Evolutionary conservation across 1,140 invertebrate species (phyloP).

Genomic region (Antheraea pernyi): DNA sequence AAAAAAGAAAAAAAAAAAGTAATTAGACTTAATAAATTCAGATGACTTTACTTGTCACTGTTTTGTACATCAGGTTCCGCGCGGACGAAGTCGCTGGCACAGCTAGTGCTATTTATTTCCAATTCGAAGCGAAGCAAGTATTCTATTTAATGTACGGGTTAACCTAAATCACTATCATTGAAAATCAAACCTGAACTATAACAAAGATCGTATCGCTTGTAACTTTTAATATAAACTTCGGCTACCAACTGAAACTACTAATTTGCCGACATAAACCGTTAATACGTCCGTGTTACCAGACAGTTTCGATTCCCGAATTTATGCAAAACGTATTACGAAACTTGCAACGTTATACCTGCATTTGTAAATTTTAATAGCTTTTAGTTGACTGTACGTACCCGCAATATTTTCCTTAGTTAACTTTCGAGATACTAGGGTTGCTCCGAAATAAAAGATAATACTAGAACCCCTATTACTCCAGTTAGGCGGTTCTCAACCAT

Average conservation of each 20-base stretch:
- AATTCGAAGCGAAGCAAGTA: background rate
- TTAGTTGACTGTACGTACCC: background rate
- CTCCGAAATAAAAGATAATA: background rate
- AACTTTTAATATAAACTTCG: constrained; percentile 9
- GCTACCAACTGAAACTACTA: constrained; percentile 8
- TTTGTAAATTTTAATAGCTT: constrained; percentile 10
- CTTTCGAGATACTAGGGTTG: background rate
- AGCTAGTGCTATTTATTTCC: background rate
- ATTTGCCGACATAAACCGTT: constrained; percentile 13
- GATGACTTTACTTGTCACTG: too few relatives aligned
- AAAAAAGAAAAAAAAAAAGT: too few relatives aligned
- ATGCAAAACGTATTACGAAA: constrained; percentile 15
- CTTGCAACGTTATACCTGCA: constrained; percentile 8
- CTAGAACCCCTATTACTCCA: too few relatives aligned
- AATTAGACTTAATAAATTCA: too few relatives aligned
- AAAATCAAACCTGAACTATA: background rate
- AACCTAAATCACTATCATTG: background rate
- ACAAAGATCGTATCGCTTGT: constrained; percentile 9
- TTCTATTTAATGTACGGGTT: background rate
- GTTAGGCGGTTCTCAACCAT: too few relatives aligned
- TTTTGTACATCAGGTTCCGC: too few relatives aligned
- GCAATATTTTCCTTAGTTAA: background rate
- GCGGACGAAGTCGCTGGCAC: background rate
- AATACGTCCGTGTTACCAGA: constrained; percentile 13
- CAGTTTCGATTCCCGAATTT: constrained; percentile 15